Evolutionary conservation across 2,113 vertebrate species (phyloP).

Genomic region (Hemiprocne comata): DNA sequence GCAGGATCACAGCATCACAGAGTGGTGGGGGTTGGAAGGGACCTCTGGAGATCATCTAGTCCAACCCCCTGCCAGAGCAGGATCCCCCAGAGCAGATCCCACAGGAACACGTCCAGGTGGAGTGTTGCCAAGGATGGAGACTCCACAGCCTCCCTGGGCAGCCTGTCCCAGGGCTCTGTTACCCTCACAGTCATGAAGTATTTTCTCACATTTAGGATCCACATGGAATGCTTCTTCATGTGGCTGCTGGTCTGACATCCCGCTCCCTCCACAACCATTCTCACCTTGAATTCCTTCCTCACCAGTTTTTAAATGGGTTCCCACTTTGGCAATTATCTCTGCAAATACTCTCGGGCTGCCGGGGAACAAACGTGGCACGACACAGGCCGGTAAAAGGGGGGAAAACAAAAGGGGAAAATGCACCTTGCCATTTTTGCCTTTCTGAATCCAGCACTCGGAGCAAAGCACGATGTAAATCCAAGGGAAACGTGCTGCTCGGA

Average conservation of each 20-base stretch:
- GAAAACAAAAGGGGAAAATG: neutral
- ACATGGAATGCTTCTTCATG: accelerated
- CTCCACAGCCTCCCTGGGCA: no score
- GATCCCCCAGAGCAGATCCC: no score
- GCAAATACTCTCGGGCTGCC: neutral
- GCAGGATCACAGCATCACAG: no score
- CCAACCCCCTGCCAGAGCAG: no score
- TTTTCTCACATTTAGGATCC: neutral
- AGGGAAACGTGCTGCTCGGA: neutral
- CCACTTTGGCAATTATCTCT: neutral
- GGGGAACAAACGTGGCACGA: neutral
- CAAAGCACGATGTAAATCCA: neutral
- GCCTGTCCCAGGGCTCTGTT: no score
- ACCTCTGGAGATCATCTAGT: no score
- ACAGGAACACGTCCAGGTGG: no score
- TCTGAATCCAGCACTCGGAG: neutral
- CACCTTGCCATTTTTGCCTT: neutral
- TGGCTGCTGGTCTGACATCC: neutral
- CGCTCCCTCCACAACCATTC: neutral
- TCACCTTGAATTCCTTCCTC: neutral
- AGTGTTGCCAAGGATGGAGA: no score
- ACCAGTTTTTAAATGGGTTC: neutral
- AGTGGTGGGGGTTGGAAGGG: no score
- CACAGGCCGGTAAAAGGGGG: accelerated
- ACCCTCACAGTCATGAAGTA: no score